Evolutionary conservation across 2,797 vertebrate species (phyloP).

Genomic region (Coracias cyanogaster): DNA sequence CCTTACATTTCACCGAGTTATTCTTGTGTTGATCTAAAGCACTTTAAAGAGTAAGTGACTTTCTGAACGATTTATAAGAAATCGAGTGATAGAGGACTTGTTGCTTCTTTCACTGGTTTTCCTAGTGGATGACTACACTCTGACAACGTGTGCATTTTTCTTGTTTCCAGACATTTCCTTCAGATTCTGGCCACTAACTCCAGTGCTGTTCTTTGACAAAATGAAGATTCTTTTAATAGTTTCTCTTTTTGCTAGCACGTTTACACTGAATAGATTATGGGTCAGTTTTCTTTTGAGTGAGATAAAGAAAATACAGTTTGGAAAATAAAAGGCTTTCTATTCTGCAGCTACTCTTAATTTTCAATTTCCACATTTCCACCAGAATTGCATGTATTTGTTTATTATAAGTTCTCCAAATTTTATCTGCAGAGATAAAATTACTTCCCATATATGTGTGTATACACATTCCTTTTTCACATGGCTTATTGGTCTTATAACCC

Average conservation of each 20-base stretch:
- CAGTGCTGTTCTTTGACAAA: not conserved
- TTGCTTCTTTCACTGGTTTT: not conserved
- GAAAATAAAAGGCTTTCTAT: not conserved
- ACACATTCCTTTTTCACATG: not conserved
- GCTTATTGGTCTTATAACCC: not conserved
- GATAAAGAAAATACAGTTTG: not conserved
- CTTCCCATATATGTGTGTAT: not conserved
- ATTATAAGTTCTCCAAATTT: not conserved
- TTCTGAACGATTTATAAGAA: not conserved
- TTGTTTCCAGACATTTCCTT: not conserved
- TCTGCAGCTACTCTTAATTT: not conserved
- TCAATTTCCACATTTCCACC: not conserved
- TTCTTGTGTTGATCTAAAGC: not conserved
- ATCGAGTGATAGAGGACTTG: not conserved
- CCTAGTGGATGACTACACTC: not conserved
- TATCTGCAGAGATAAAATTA: not conserved
- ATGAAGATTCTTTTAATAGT: not conserved
- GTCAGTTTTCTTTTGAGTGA: not conserved
- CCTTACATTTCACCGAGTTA: not conserved
- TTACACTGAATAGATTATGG: not conserved
- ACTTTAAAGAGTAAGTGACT: not conserved
- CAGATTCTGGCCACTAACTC: not conserved
- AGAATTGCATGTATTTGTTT: not conserved
- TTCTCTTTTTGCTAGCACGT: not conserved
- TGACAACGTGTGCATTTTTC: not conserved